Evolutionary conservation across 2,888 invertebrate genomes (phyloP), one percentile per base, ranked within the genome.

Genomic region (Tricholauxania praeusta): DNA sequence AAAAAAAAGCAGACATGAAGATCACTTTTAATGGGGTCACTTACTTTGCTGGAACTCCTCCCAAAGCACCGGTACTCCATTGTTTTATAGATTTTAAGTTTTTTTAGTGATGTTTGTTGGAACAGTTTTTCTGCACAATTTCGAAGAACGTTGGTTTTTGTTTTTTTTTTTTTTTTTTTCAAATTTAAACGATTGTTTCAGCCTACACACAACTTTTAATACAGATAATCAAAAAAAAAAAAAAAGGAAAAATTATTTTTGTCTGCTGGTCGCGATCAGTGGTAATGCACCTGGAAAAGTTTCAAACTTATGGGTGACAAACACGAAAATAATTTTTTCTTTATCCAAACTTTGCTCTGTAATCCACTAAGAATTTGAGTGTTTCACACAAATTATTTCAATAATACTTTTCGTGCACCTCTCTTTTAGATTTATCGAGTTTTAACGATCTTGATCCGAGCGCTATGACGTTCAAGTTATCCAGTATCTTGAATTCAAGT

Each of bases 41-140:
- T 87, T 87, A 87, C 87, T 85, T 86, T 86, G 82, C 82, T 83
- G 81, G 84, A 85, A 83, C 83, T 84, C 82, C 84, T 85, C 80
- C 83, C 84, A 82, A 82, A 86, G 86, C 85, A 84, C 85, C 86
- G 86, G 85, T 86, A 87, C 86, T 87, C 87, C 87, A 87, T 87
- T 81, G 81, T 82, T 79, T 77, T 79, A 74, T 63, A 73, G 47
- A 68, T 49, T 28, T 71, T 76, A 66, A 76, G 65, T 72, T 73
- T 75, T 71, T 65, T 64, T 71, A 72, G 64, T 77, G 67, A 72
- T 70, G 66, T 17, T 71, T 39, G n/a, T n/a, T n/a, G n/a, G 19
- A 60, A 51, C 22, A 51, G 17, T 51, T 22, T 53, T 66, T 22
- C 28, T 32, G 51, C 22, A 60, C 39, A 19, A 48, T 17, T 47